Base-by-base conservation (phyloP, 2,113 vertebrate species). In the Osmerus eperlanus region DNA sequence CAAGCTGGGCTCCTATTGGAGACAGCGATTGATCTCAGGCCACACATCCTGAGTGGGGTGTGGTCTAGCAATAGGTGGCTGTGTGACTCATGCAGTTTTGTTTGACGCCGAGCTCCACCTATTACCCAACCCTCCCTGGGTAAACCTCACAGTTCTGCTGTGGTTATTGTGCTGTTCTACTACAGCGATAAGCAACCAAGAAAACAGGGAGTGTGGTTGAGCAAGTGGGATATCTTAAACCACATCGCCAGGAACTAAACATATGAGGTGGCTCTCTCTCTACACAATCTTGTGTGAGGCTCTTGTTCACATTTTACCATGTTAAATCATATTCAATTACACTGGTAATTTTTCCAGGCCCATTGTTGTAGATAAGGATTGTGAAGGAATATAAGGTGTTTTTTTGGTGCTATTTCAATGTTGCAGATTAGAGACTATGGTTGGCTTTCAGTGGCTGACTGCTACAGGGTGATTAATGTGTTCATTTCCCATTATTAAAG, bases 401-500 rank as follows among this genome's bases (percentile, higher is more conserved):
- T 74, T 77, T 83, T 65, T 72, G 71, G 18, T 56, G 41, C 47
- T 80, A 28, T 12, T 61, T 23, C 32, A 32, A n/a, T 77, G 70
- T 78, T 83, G 74, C 77, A 86, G 83, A 86, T 84, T 87, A 81
- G 81, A 79, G 73, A 29, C 64, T 65, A 73, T 70, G 75, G 74
- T 70, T 92, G 92, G 94, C 94, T 94, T 94, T 93, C 92, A 93
- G 94, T 93, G 92, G 90, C 90, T 92, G 94, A 91, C 93, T 95
- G 94, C 95, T 94, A 93, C 93, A 92, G 92, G 92, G 94, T 96
- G 96, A 98, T 97, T 97, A 96, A 97, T 98, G 95, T 95, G 93
- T 95, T 97, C 94, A 96, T 98, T 96, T 95, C 93, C 94, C 94
- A 83, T 97, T 97, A 97, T 98, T 96, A 96, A 97, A 96, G 95